Evolutionary conservation across 2,888 invertebrate species (phyloP), one percentile per base, ranked within the genome.

Genomic region (Lasioglossum marginatum): DNA sequence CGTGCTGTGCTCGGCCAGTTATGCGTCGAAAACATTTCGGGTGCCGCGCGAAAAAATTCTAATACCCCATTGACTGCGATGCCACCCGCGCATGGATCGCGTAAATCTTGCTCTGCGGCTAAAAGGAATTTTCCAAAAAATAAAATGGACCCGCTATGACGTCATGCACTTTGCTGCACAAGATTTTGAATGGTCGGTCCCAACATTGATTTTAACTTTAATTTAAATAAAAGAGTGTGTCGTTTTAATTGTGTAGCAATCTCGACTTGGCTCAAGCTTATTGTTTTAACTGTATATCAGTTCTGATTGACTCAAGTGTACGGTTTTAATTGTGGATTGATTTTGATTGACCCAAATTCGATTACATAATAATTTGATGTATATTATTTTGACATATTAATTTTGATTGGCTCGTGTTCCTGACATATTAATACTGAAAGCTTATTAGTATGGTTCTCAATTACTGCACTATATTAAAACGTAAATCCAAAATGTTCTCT

Each of bases 1-100:
- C 88, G 86, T 85, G 83, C 88, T 12, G 34, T 43, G 52, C 40
- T 88, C 92, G 90, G 12, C 57, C 57, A 57, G 88, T 89, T 92
- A 92, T 92, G 92, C 92, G 91, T 92, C 90, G 87, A 89, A 92
- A 91, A 92, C 88, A 88, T 63, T 63, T 31, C 88, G 89, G 89
- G 89, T 91, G 90, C 87, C 74, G 81, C 77, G 82, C 73, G 83
- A 85, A 86, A 88, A 85, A 88, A 90, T 86, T 88, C 89, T 91
- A 70, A 40, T 40, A 40, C 37, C 4, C 12, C 70, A 40, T 37
- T 70, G 40, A 70, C 40, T 40, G 40, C n/a, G 37, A 70, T n/a
- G 37, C 40, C 37, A 40, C 12, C n/a, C n/a, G 40, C 40, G 70
- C n/a, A n/a, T 34, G 66, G 23, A 4, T 14, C 12, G 19, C 40